Percentiles rank a stretch among this genome's conserved stretches.
These are phyloP conservation scores for Caenorhabditis wallacei DNA, from an alignment of 2,888 invertebrate species.

Conservation along the genomic window DNA sequence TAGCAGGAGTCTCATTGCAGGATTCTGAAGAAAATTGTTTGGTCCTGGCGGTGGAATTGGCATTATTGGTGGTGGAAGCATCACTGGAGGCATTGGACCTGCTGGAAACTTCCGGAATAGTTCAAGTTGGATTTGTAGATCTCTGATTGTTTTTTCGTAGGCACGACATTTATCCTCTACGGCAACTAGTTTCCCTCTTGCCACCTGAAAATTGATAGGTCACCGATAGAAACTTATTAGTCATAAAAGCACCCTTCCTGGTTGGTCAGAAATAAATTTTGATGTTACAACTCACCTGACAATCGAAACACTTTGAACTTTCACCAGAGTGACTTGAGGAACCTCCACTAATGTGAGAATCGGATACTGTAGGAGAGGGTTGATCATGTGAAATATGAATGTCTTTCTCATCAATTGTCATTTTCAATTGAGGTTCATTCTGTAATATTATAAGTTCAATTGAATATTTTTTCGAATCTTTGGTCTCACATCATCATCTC, in stretches of 20 bases:
- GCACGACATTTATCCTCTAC: conserved; percentile 64
- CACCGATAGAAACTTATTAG: not conserved
- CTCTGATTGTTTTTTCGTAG: conserved; percentile 68
- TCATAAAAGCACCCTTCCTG: not conserved
- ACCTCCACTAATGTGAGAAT: conserved; percentile 78
- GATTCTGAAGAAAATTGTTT: conserved; percentile 65
- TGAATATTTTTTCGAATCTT: not conserved
- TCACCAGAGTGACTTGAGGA: conserved; percentile 72
- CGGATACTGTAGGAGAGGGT: conserved; percentile 78
- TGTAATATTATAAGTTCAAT: conserved; percentile 38
- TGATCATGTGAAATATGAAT: conserved; percentile 69
- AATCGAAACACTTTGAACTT: conserved; percentile 74
- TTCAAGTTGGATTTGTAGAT: conserved; percentile 63
- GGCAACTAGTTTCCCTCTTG: conserved; percentile 61
- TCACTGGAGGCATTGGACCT: conserved; percentile 41
- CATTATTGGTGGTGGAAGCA: conserved; percentile 61
- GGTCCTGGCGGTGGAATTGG: conserved; percentile 45
- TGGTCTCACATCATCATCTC: conserved; percentile 46
- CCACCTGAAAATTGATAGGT: conserved; percentile 53
- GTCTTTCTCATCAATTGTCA: conserved; percentile 69
- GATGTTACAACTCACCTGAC: conserved; percentile 65
- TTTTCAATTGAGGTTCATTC: conserved; percentile 64
- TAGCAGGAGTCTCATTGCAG: conserved; percentile 66
- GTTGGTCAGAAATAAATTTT: not conserved
- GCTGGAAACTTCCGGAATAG: conserved; percentile 50